Evolutionary conservation across 2,113 vertebrate genomes (phyloP), one percentile per base, ranked within the genome.

Genomic region (Microcebus ravelobensis): DNA sequence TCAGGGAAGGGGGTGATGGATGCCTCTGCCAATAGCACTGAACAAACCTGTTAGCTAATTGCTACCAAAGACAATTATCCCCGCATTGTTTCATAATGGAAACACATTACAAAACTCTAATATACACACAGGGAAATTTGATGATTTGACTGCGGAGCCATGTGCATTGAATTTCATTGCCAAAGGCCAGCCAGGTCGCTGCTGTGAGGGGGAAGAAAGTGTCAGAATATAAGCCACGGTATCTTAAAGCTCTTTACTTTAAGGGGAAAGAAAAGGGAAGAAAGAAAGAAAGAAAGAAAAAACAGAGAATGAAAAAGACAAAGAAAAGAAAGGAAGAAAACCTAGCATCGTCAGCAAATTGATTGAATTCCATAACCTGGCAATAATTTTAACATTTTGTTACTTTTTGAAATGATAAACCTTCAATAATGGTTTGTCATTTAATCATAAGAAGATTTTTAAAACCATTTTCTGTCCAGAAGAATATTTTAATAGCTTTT

Each of bases 31-130:
- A 99, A 99, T 99, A 99, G 99, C 98, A 98, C 99, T 99, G 99
- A 99, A 99, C 99, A 99, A 99, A 99, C 99, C 99, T 99, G 99
- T 99, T 99, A 99, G 99, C 99, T 99, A 99, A 99, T 99, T 99
- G 99, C 99, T 99, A 99, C 99, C 99, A 99, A 99, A 99, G 99
- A 99, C 99, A 99, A 99, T 99, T 99, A 99, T 99, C 99, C 99
- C 99, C 95, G 98, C 99, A 99, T 99, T 99, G 99, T 99, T 99
- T 99, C 99, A 99, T 99, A 99, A 99, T 99, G 99, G 99, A 99
- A 99, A 99, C 99, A 99, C 99, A 99, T 99, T 99, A 99, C 99
- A 99, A 99, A 99, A 99, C 98, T 99, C 99, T 99, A 99, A 99
- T 99, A 99, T 99, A 99, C 99, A 99, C 99, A 99, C 98, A 98